phyloP scores from a whole-genome alignment of 2,113 vertebrate species.

The Boleophthalmus pectinirostris region DNA sequence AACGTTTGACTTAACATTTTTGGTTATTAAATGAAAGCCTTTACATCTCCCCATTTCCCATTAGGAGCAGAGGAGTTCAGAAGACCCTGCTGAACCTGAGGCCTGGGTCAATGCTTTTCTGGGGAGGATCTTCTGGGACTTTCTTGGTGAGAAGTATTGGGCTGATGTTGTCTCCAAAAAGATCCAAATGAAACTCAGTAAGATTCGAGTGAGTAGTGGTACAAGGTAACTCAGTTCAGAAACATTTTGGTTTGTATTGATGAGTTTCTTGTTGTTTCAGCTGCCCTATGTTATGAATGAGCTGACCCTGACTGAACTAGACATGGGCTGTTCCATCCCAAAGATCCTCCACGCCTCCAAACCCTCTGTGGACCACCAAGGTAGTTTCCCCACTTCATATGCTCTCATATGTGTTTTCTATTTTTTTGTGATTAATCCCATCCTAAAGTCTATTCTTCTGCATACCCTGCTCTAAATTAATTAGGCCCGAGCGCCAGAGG shows the following conservation, averaged over 20 bases:
- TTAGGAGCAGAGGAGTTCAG: slow-evolving; percentile 77
- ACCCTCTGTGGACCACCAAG: slow-evolving; percentile 93
- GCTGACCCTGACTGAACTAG: slow-evolving; percentile 93
- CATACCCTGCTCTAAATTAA: slow-evolving; percentile 35
- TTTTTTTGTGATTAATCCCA: neutral
- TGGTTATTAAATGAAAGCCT: neutral
- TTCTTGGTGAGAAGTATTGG: slow-evolving; percentile 97
- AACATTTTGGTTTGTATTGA: neutral
- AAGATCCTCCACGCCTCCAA: slow-evolving; percentile 93
- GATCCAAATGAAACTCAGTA: slow-evolving; percentile 99
- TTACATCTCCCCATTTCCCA: slow-evolving; percentile 32
- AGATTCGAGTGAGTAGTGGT: slow-evolving; percentile 88
- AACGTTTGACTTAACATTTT: neutral
- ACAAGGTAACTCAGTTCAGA: neutral
- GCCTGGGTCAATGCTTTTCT: slow-evolving; percentile 96
- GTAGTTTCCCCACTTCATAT: slow-evolving; percentile 60
- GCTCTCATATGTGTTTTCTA: neutral
- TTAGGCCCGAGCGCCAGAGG: too few relatives aligned
- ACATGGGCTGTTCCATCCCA: slow-evolving; percentile 96
- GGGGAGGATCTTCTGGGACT: slow-evolving; percentile 97
- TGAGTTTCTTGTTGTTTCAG: slow-evolving; percentile 61
- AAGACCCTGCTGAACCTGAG: slow-evolving; percentile 81
- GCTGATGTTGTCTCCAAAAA: slow-evolving; percentile 95
- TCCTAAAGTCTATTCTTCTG: slow-evolving; percentile 1
- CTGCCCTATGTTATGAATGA: slow-evolving; percentile 99